Evolutionary conservation across 2,113 vertebrate genomes (phyloP).

Genomic region (Triplophysa tibetana): DNA sequence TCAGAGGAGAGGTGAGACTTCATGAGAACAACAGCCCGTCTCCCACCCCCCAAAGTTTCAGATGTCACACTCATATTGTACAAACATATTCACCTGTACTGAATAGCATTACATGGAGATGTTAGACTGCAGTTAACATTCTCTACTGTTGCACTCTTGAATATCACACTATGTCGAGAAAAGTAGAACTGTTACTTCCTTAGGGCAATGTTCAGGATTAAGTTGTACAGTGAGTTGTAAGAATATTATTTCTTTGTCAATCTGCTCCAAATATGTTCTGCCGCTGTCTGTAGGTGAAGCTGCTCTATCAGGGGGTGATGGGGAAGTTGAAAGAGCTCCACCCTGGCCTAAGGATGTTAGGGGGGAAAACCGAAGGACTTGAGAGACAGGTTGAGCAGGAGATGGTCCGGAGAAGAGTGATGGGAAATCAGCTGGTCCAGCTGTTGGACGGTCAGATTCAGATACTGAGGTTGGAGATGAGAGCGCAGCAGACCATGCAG

Average conservation of each 20-base stretch:
- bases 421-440: constrained; percentile 73
- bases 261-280: neutral
- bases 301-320: constrained; percentile 73
- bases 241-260: constrained; percentile 22
- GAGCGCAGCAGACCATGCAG: constrained; percentile 66
- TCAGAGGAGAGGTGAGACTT: constrained; percentile 80
- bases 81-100: constrained; percentile 46
- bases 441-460: constrained; percentile 73
- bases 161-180: constrained; percentile 22
- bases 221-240: constrained; percentile 55
- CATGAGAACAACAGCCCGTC: neutral
- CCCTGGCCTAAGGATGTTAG: constrained; percentile 47
- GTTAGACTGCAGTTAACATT: neutral
- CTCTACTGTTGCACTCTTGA: constrained; percentile 51
- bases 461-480: constrained; percentile 65
- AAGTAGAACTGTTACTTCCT: constrained; percentile 55
- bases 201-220: constrained; percentile 46
- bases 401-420: constrained; percentile 64
- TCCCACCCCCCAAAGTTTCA: neutral
- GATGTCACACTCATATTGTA: constrained; percentile 17
- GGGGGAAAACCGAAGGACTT: constrained; percentile 51
- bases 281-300: constrained; percentile 74
- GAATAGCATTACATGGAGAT: constrained; percentile 36
- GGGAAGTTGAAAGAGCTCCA: constrained; percentile 71
- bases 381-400: constrained; percentile 77